Evolutionary conservation across 2,113 vertebrate genomes (phyloP).

Genomic region (Taurulus bubalis): DNA sequence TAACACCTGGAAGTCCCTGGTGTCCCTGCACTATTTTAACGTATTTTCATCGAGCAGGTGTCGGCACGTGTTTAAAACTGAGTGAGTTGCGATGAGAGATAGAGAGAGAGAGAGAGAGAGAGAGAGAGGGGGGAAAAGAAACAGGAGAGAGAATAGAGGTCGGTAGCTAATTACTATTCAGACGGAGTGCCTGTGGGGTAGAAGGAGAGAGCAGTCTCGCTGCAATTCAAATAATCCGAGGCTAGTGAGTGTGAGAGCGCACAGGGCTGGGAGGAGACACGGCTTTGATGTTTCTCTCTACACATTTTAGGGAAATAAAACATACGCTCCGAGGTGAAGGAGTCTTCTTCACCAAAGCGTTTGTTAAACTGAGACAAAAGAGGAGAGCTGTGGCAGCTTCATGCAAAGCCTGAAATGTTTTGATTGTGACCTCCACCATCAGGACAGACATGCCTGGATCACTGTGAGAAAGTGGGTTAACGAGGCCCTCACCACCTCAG

Average conservation of each 20-base stretch:
- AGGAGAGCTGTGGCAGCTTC: conserved; percentile 10
- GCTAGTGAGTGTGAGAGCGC: conserved; percentile 35
- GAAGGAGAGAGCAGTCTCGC: conserved; percentile 42
- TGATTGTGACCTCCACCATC: conserved; percentile 33
- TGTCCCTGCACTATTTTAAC: conserved; percentile 7
- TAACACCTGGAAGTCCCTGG: conserved; percentile 10
- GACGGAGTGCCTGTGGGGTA: conserved; percentile 60
- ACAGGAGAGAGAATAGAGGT: conserved; percentile 50
- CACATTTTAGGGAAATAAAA: conserved; percentile 12
- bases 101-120: conserved; percentile 17
- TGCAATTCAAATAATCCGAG: conserved; percentile 64
- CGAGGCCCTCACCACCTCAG: conserved; percentile 27
- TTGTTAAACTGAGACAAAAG: not conserved
- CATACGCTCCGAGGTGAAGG: not conserved
- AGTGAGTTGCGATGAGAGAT: conserved; percentile 35
- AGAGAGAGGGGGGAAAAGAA: conserved; percentile 5
- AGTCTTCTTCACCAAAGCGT: not conserved
- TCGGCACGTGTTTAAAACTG: conserved; percentile 19
- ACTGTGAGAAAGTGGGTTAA: conserved; percentile 50
- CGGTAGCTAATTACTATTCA: conserved; percentile 74
- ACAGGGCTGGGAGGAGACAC: conserved; percentile 12
- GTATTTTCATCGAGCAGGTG: conserved; percentile 39
- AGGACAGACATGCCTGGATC: conserved; percentile 35
- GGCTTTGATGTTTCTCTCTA: conserved; percentile 51
- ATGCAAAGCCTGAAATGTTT: conserved; percentile 11